Percentiles rank a stretch among this genome's conserved stretches.
These are phyloP conservation scores for Globicephala melas DNA, from an alignment of 2,113 vertebrate species.

Conservation along the genomic window DNA sequence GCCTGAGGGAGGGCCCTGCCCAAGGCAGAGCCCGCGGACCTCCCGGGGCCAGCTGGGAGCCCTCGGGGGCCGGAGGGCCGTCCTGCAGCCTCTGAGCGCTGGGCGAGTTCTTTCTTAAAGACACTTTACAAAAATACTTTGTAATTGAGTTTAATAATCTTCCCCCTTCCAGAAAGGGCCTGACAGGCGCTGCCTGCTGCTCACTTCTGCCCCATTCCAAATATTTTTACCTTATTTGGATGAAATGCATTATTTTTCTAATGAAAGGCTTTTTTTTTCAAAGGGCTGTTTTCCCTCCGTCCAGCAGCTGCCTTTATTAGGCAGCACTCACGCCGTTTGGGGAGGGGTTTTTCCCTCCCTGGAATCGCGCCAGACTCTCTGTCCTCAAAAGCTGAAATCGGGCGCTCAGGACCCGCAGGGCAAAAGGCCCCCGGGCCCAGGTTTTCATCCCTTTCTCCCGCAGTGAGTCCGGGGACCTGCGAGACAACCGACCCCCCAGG, in stretches of 20 bases:
- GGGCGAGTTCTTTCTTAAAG: conserved; percentile 72
- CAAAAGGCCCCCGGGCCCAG: background rate
- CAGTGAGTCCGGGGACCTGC: background rate
- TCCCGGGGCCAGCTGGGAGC: accelerated
- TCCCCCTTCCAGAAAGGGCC: conserved; percentile 82
- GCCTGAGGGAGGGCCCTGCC: background rate
- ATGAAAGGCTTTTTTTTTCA: conserved; percentile 84
- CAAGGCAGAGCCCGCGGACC: background rate
- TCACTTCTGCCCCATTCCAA: conserved; percentile 87
- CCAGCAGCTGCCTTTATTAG: conserved; percentile 87
- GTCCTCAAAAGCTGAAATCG: conserved; percentile 58
- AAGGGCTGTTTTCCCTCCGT: conserved; percentile 80
- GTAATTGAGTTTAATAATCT: conserved; percentile 82
- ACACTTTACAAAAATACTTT: conserved; percentile 81
- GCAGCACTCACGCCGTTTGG: conserved; percentile 82
- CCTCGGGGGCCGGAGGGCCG: background rate
- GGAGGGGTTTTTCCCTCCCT: conserved; percentile 82
- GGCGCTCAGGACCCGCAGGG: conserved; percentile 35
- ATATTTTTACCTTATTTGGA: conserved; percentile 93
- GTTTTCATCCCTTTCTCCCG: background rate
- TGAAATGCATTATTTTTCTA: conserved; percentile 91
- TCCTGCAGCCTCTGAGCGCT: conserved; percentile 24
- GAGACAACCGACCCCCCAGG: background rate
- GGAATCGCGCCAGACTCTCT: conserved; percentile 75
- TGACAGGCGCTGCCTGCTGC: conserved; percentile 82